Conservation (phyloP, 2,113 vertebrate species). For the Noturus placidus region DNA sequence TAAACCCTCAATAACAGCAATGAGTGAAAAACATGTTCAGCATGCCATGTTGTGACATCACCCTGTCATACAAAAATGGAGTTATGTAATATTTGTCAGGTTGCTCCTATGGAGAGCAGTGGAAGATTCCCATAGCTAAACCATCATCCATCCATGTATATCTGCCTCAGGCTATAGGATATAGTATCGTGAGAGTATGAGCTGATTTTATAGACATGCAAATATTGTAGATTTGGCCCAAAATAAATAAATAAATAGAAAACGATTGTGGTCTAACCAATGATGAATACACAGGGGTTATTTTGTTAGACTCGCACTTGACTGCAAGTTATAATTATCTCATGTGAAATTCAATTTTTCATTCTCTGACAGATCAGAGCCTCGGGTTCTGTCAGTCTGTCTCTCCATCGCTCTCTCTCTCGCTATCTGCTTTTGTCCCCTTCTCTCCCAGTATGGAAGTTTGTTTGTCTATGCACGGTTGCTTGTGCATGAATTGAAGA, state of each 20-base stretch:
- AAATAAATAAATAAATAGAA: not conserved
- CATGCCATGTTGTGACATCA: slow-evolving; percentile 8
- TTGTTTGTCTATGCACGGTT: not conserved
- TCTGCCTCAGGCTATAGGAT: not conserved
- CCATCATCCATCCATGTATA: slow-evolving; percentile 22
- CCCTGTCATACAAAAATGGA: slow-evolving; percentile 17
- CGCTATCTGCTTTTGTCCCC: not conserved
- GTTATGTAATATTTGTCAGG: slow-evolving; percentile 15
- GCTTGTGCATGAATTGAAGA: slow-evolving; percentile 20
- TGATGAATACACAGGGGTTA: slow-evolving; percentile 19
- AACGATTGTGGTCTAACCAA: not conserved
- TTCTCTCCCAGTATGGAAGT: not conserved
- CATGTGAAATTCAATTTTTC: slow-evolving; percentile 30
- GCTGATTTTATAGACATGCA: slow-evolving; percentile 18
- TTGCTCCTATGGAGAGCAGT: not conserved
- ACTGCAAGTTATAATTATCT: slow-evolving; percentile 42
- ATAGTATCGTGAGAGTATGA: not conserved
- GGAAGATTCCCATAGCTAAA: not conserved
- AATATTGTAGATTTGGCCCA: not conserved
- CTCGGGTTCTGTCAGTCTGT: not conserved
- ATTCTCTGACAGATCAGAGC: slow-evolving; percentile 27
- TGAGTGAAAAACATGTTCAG: not conserved
- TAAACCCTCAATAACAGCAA: not conserved
- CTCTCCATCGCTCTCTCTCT: not conserved
- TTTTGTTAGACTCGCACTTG: slow-evolving; percentile 26